Percentiles rank a stretch among this genome's conserved stretches.
Conservation (phyloP, 2,113 vertebrate species). For the Sylvilagus bachmani region DNA sequence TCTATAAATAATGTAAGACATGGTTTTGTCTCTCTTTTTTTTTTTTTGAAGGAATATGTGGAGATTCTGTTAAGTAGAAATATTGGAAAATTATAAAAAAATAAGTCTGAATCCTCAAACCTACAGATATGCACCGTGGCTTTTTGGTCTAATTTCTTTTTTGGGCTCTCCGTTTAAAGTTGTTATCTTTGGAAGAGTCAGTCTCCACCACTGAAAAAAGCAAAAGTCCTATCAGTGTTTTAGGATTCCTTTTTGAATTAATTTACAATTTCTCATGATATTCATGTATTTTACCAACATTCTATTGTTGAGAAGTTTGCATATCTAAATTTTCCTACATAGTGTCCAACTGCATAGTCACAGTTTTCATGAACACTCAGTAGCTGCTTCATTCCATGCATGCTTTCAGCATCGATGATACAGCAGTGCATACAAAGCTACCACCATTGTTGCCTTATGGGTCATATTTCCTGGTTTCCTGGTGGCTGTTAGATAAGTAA, state of each 20-base stretch:
- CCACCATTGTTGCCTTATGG: background rate
- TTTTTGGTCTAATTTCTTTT: background rate
- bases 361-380: background rate
- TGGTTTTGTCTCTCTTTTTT: background rate
- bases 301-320: background rate
- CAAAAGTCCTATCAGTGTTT: background rate
- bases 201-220: background rate
- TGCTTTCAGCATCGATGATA: background rate
- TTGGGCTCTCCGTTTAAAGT: background rate
- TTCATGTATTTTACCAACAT: background rate
- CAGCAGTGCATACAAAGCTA: background rate
- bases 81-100: background rate
- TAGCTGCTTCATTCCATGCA: background rate
- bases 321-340: conserved; percentile 5
- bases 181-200: background rate
- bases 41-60: background rate
- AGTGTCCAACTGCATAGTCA: background rate
- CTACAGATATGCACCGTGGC: background rate
- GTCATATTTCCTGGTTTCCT: background rate
- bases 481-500: background rate
- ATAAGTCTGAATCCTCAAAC: background rate
- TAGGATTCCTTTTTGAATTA: background rate
- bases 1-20: background rate
- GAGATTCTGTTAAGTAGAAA: background rate
- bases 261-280: background rate